phyloP scores from a whole-genome alignment of 1,140 invertebrate genomes.

The Manduca sexta region DNA sequence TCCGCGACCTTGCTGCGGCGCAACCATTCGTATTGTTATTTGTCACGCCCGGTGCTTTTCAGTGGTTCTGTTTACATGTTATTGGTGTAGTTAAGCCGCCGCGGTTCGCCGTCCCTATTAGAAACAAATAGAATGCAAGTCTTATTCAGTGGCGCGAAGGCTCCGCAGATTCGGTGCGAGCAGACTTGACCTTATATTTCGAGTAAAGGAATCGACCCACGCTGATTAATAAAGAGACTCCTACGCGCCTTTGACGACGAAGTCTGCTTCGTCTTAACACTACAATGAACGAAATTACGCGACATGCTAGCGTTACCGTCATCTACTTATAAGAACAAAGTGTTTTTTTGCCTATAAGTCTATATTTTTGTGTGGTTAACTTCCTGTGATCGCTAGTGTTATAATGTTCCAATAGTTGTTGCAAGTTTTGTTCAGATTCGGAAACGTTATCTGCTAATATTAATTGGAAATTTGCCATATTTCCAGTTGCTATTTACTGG shows the following conservation, averaged over 20 bases:
- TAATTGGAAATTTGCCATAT: constrained; percentile 15
- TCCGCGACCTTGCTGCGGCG: constrained; percentile 38
- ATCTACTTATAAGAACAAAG: constrained; percentile 24
- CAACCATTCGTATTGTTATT: constrained; percentile 37
- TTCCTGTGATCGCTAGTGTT: constrained; percentile 5
- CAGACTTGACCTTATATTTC: constrained; percentile 54
- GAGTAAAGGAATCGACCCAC: constrained; percentile 58
- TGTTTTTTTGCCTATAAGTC: constrained; percentile 2
- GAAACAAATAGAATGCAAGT: constrained; percentile 34
- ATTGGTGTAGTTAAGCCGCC: constrained; percentile 25
- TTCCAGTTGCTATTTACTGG: constrained; percentile 1
- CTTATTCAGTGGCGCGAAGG: constrained; percentile 28
- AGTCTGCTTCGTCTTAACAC: constrained; percentile 34
- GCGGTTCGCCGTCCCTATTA: constrained; percentile 22
- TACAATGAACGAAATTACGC: constrained; percentile 38
- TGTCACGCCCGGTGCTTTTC: constrained; percentile 47
- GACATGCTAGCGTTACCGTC: constrained; percentile 18
- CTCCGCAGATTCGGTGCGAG: constrained; percentile 27
- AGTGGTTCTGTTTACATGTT: constrained; percentile 52
- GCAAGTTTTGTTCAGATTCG: constrained; percentile 12
- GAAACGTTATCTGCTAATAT: constrained; percentile 31
- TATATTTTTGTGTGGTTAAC: background rate
- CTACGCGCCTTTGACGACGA: constrained; percentile 47
- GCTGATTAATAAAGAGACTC: constrained; percentile 56
- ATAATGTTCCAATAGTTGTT: constrained; percentile 1